Evolutionary conservation across 2,797 vertebrate species (phyloP).

Genomic region (Pseudotriccus pelzelni): DNA sequence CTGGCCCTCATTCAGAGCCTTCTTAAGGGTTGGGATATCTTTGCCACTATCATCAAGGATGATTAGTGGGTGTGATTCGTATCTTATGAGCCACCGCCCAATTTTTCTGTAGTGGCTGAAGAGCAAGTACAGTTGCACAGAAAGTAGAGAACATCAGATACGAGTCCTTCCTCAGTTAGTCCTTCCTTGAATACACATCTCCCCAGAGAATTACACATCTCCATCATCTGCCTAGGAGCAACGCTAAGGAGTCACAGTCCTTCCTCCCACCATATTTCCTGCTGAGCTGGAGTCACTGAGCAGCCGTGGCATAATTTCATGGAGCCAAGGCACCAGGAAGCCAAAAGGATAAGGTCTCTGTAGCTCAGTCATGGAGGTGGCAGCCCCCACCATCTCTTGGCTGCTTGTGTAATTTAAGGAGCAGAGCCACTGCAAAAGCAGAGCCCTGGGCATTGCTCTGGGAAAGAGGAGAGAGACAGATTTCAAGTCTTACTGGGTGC

Average conservation of each 20-base stretch:
- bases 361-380: background rate
- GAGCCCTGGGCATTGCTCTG: background rate
- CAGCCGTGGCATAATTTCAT: background rate
- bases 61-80: background rate
- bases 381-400: background rate
- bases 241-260: background rate
- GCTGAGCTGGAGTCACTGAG: background rate
- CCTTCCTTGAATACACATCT: background rate
- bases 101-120: background rate
- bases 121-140: background rate
- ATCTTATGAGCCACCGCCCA: background rate
- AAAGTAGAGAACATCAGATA: background rate
- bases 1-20: background rate
- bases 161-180: background rate
- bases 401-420: background rate
- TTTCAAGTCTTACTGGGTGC: background rate
- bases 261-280: background rate
- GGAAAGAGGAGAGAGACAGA: background rate
- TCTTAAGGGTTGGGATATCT: background rate
- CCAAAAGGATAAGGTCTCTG: background rate
- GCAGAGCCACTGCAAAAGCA: background rate
- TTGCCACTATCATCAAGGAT: background rate
- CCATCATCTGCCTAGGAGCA: background rate
- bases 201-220: background rate
- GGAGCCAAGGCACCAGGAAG: background rate